A percentile compares a stretch with the other conserved stretches of the same genome.
These are phyloP conservation scores for Cherax quadricarinatus DNA, from an alignment of 1,140 invertebrate genomes.

Conservation along the genomic window DNA sequence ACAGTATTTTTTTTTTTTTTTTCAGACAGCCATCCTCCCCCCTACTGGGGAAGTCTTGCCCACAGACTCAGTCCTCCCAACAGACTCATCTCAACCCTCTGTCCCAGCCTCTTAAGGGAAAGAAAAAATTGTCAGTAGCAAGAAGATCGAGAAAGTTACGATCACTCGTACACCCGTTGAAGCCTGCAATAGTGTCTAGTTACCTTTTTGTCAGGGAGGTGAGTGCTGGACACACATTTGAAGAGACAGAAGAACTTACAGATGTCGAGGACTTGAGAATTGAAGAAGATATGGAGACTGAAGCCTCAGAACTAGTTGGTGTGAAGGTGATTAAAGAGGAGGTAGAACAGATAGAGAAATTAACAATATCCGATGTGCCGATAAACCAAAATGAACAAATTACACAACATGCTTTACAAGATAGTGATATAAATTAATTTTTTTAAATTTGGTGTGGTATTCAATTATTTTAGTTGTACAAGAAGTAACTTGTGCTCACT, in stretches of 20 bases:
- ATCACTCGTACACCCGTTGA: slow-evolving; percentile 25
- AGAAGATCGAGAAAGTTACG: background rate
- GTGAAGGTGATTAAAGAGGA: slow-evolving; percentile 17
- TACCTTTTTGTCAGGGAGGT: slow-evolving; percentile 31
- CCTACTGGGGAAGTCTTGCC: slow-evolving; percentile 57
- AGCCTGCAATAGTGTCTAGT: slow-evolving; percentile 48
- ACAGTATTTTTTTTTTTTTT: slow-evolving; percentile 15
- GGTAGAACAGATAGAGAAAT: slow-evolving; percentile 28
- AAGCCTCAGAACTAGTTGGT: background rate
- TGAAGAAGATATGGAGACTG: background rate
- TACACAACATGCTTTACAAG: background rate
- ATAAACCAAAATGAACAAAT: background rate
- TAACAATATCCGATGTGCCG: slow-evolving; percentile 45
- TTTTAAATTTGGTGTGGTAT: background rate
- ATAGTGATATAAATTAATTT: background rate
- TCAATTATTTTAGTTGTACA: background rate
- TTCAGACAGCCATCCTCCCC: slow-evolving; percentile 61
- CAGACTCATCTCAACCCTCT: slow-evolving; percentile 14
- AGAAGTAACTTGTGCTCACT: background rate
- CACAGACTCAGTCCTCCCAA: background rate
- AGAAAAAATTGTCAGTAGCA: background rate
- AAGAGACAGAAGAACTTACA: slow-evolving; percentile 28
- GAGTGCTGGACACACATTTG: slow-evolving; percentile 5
- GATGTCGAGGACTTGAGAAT: background rate
- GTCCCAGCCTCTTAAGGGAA: background rate